Conservation (phyloP, 2,797 vertebrate genomes). For the Pseudochirops cupreus region DNA sequence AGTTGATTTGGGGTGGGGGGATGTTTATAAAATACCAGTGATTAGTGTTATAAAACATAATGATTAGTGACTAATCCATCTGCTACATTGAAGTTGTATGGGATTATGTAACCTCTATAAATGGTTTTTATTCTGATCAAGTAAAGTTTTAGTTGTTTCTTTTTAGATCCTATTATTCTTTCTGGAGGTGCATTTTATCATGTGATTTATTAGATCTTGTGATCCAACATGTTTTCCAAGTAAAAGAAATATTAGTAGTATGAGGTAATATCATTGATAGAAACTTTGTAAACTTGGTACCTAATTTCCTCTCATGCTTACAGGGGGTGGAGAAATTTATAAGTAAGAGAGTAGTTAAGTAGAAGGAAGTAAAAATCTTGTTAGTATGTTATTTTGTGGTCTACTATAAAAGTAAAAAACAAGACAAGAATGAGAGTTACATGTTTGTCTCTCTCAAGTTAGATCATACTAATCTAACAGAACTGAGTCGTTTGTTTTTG, state of each 20-base stretch:
- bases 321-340: constrained; percentile 74
- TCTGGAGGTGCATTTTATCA: not conserved
- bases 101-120: not conserved
- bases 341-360: constrained; percentile 63
- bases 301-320: constrained; percentile 1
- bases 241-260: not conserved
- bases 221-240: constrained; percentile 26
- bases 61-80: not conserved
- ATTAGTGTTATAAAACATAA: too few species aligned
- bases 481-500: constrained; percentile 49
- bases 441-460: constrained; percentile 45
- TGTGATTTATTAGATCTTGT: constrained; percentile 12
- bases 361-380: constrained; percentile 57
- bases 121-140: not conserved
- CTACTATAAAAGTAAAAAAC: constrained; percentile 33
- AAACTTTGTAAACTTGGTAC: constrained; percentile 54
- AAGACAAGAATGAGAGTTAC: not conserved
- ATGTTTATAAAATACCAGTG: too few species aligned
- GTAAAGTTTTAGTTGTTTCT: not conserved
- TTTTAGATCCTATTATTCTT: not conserved
- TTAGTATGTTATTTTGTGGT: constrained; percentile 54
- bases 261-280: constrained; percentile 55
- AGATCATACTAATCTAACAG: constrained; percentile 27
- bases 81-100: not conserved
- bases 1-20: not conserved